Percentiles rank a stretch among this genome's conserved stretches.
Evolutionary conservation across 2,888 invertebrate species (phyloP).

Genomic region (Proisotoma minuta): DNA sequence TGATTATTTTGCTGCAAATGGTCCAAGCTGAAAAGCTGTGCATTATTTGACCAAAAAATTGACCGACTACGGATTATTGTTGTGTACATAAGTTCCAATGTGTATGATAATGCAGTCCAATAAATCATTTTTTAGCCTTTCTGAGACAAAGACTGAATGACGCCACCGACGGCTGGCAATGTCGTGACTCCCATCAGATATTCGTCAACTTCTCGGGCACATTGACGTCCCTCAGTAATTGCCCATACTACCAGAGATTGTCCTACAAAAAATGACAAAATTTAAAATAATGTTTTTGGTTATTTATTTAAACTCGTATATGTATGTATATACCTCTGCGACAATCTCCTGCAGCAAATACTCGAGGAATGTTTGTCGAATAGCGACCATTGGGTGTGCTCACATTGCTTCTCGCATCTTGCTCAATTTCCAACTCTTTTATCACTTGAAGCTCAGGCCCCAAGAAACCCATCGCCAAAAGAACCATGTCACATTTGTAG

Average conservation of each 20-base stretch:
- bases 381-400: conserved; percentile 73
- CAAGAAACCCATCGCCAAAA: conserved; percentile 97
- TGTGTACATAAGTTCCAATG: background rate
- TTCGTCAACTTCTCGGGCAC: conserved; percentile 86
- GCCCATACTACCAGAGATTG: conserved; percentile 99
- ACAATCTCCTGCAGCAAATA: conserved; percentile 97
- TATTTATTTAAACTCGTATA: too few relatives aligned
- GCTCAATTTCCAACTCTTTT: conserved; percentile 67
- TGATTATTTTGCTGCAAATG: too few relatives aligned
- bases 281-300: too few relatives aligned
- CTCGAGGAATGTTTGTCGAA: conserved; percentile 70
- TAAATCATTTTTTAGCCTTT: conserved; percentile 43
- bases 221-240: conserved; percentile 95
- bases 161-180: conserved; percentile 89
- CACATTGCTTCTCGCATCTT: conserved; percentile 90
- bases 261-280: conserved; percentile 51
- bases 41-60: too few relatives aligned
- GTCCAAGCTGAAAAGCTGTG: too few relatives aligned
- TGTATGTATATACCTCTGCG: conserved; percentile 61
- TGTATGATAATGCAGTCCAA: background rate
- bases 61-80: too few relatives aligned
- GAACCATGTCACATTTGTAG: conserved; percentile 81
- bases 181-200: conserved; percentile 71
- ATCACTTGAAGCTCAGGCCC: conserved; percentile 90
- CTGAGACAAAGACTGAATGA: conserved; percentile 53